These are phyloP conservation scores for Leptopterna dolabrata DNA, from an alignment of 2,888 invertebrate species.

Conservation along the genomic window DNA sequence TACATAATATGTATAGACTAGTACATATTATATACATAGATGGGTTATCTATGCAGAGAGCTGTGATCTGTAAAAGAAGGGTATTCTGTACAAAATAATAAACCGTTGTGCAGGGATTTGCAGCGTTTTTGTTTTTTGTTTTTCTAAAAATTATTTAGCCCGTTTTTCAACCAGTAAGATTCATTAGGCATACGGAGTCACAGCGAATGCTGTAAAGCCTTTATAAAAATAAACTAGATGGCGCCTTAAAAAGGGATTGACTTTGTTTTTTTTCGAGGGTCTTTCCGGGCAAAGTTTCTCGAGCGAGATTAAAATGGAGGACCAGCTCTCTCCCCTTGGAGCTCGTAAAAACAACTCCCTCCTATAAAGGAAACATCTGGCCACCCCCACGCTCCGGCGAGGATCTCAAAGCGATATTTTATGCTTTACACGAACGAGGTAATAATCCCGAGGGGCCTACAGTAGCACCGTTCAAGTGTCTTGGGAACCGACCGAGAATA, in stretches of 20 bases:
- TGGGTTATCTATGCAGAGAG: too few species aligned
- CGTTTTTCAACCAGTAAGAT: not conserved
- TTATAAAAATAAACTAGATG: not conserved
- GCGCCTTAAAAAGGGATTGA: not conserved
- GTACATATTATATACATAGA: too few species aligned
- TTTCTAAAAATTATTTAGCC: not conserved
- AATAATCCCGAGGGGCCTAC: not conserved
- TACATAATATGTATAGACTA: too few species aligned
- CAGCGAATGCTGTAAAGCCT: not conserved
- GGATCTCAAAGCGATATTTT: not conserved
- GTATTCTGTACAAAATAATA: too few species aligned
- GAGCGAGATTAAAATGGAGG: conserved; percentile 7
- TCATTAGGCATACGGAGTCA: not conserved
- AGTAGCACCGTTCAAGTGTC: not conserved
- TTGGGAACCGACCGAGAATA: not conserved
- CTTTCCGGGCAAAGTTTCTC: not conserved
- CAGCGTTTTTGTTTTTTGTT: too few species aligned
- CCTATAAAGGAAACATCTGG: conserved; percentile 3
- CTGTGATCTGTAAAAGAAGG: too few species aligned
- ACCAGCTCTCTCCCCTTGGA: conserved; percentile 2
- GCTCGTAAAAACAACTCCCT: conserved; percentile 3
- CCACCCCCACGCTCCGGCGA: not conserved
- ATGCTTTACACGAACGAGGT: not conserved
- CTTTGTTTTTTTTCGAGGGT: not conserved
- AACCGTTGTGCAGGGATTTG: too few species aligned